Conservation (phyloP, 2,113 vertebrate species). For the Gobiocypris rarus region DNA sequence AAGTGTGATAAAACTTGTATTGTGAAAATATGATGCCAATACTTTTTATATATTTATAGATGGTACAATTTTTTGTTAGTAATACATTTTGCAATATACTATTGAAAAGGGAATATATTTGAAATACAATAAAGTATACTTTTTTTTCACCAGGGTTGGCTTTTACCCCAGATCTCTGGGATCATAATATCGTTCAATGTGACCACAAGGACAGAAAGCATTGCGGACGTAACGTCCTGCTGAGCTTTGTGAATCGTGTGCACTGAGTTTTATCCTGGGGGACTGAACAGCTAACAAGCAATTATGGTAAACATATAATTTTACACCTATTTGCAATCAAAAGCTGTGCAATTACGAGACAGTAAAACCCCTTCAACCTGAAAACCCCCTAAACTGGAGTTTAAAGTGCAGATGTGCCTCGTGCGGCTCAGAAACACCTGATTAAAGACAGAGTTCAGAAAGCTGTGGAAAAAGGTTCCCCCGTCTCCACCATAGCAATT, state of each 20-base stretch:
- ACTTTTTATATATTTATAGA: too few relatives aligned
- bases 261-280: not conserved
- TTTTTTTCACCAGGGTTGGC: too few relatives aligned
- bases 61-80: too few relatives aligned
- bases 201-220: constrained; percentile 1
- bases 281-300: not conserved
- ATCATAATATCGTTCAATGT: not conserved
- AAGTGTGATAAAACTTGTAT: too few relatives aligned
- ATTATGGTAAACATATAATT: constrained; percentile 18
- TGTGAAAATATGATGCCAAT: too few relatives aligned
- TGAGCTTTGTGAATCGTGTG: not conserved
- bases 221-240: too few relatives aligned
- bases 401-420: not conserved
- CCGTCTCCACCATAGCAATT: not conserved
- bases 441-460: constrained; percentile 1
- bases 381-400: constrained; percentile 1
- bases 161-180: not conserved
- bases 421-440: not conserved
- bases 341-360: constrained; percentile 15
- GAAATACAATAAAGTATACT: too few relatives aligned
- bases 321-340: constrained; percentile 13
- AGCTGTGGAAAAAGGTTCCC: not conserved
- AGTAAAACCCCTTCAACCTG: not conserved
- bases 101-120: too few relatives aligned
- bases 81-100: too few relatives aligned